Conservation (phyloP, 2,113 vertebrate genomes). For the Chaenogobius annularis region DNA sequence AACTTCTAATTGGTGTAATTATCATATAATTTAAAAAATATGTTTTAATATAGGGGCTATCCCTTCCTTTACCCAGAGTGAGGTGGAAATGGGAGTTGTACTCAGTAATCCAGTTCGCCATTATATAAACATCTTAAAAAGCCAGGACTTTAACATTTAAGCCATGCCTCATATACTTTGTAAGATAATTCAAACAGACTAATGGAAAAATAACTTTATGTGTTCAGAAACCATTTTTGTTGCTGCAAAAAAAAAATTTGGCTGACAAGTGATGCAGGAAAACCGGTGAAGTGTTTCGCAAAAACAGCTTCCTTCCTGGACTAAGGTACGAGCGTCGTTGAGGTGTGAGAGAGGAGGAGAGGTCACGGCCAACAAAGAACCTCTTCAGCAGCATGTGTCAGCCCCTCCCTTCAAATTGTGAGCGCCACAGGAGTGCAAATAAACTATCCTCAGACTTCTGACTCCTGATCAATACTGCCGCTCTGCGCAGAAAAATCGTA, state of each 20-base stretch:
- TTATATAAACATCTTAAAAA: conserved; percentile 75
- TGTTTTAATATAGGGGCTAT: conserved; percentile 77
- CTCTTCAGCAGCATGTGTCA: conserved; percentile 68
- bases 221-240: conserved; percentile 26
- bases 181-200: conserved; percentile 33
- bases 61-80: conserved; percentile 76
- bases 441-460: conserved; percentile 56
- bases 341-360: conserved; percentile 40
- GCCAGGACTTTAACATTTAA: conserved; percentile 19
- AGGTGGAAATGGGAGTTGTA: conserved; percentile 68
- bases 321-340: conserved; percentile 32
- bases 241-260: conserved; percentile 33
- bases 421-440: conserved; percentile 75
- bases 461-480: conserved; percentile 51
- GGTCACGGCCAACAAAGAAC: conserved; percentile 63
- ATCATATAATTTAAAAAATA: conserved; percentile 78
- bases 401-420: conserved; percentile 49
- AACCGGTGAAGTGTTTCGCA: conserved; percentile 58
- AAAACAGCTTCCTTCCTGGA: conserved; percentile 70
- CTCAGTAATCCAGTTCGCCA: conserved; percentile 76
- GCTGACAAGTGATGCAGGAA: conserved; percentile 57
- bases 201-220: conserved; percentile 33
- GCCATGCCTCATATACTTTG: conserved; percentile 28
- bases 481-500: conserved; percentile 30
- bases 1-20: conserved; percentile 78